A percentile compares a stretch with the other conserved stretches of the same genome.
These are phyloP conservation scores for Typhlichthys eigenmanni DNA, from an alignment of 2,797 vertebrate genomes.

Conservation along the genomic window DNA sequence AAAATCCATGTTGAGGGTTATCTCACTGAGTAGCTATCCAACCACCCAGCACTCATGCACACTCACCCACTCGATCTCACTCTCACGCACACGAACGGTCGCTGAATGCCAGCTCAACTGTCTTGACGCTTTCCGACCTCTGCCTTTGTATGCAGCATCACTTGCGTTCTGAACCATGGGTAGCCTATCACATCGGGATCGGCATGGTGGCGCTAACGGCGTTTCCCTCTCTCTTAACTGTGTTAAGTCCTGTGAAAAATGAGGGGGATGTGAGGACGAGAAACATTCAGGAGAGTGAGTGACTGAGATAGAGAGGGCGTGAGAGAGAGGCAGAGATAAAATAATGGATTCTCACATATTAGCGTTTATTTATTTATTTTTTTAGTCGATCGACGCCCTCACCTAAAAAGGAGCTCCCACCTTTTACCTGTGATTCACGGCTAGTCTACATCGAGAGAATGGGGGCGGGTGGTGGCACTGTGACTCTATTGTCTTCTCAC, in stretches of 20 bases:
- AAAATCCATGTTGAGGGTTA: conserved; percentile 64
- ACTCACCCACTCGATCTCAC: conserved; percentile 22
- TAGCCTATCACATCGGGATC: background rate
- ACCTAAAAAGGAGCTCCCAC: no score
- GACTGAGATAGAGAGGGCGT: conserved; percentile 1
- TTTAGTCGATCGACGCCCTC: no score
- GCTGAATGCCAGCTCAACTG: conserved; percentile 18
- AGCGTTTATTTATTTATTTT: no score
- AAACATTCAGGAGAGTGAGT: background rate
- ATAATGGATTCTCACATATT: no score
- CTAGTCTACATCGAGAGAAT: no score
- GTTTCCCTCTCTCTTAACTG: no score
- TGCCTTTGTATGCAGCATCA: no score
- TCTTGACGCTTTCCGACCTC: conserved; percentile 1
- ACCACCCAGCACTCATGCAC: conserved; percentile 22
- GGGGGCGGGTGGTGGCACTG: no score
- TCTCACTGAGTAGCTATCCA: conserved; percentile 60
- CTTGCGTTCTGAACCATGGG: no score
- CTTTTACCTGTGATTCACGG: no score
- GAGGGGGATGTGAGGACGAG: conserved; percentile 7
- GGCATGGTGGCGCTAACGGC: conserved; percentile 6
- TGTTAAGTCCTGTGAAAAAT: background rate
- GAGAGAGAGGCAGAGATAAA: background rate
- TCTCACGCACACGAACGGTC: conserved; percentile 19
- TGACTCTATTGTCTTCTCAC: no score